These are phyloP conservation scores for Hipposideros larvatus DNA, from an alignment of 2,797 vertebrate species.

Conservation along the genomic window DNA sequence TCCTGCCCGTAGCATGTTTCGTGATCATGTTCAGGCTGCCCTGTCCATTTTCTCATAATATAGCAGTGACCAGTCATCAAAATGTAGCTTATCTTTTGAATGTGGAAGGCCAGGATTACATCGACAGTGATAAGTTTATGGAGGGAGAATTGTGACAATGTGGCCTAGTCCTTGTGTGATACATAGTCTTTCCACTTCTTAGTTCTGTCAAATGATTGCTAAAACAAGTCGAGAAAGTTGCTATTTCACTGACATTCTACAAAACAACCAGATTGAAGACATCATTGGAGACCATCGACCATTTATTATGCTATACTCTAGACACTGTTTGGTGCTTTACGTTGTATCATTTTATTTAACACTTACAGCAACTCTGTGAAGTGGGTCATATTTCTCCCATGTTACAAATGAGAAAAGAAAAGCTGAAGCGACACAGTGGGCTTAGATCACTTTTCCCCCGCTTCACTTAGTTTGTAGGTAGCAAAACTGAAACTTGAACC, in stretches of 20 bases:
- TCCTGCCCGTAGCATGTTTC: neutral
- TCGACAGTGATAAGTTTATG: neutral
- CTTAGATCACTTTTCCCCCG: neutral
- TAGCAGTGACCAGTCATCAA: neutral
- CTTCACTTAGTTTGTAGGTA: neutral
- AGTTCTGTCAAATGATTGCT: neutral
- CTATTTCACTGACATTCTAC: neutral
- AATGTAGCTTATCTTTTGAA: neutral
- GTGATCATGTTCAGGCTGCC: neutral
- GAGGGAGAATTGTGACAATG: neutral
- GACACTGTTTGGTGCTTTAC: fast-evolving
- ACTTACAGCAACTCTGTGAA: neutral
- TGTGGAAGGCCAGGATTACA: neutral
- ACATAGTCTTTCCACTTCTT: neutral
- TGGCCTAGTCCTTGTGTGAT: neutral
- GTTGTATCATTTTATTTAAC: neutral
- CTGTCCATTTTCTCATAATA: neutral
- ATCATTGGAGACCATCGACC: neutral
- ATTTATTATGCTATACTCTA: neutral
- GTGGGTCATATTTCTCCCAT: neutral
- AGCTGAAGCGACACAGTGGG: neutral
- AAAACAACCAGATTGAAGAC: neutral
- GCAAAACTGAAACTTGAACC: neutral
- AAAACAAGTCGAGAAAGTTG: neutral
- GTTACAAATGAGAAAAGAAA: neutral